Base-by-base conservation (phyloP, 2,113 vertebrate species). In the Callipepla squamata region DNA sequence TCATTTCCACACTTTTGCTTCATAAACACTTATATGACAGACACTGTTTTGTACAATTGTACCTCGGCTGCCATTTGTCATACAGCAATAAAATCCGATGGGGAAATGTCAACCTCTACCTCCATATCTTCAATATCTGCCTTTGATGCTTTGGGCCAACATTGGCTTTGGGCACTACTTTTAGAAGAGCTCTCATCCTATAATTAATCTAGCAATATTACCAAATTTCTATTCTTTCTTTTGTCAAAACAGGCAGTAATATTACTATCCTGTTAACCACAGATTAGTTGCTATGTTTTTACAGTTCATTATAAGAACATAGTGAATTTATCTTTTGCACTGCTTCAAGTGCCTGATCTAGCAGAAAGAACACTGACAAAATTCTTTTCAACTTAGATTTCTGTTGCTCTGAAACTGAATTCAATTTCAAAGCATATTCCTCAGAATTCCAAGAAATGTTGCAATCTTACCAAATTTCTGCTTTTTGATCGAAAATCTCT, bases 151-250 rank as follows among this genome's bases (percentile, higher is more conserved):
- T 13, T 53, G 51, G 26, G 26, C 51, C 14, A 28, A 28, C 28
- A 55, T 32, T 40, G 9, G 38, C 38, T 40, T 40, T 40, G 38
- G 53, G 53, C 30, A 55, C 30, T 55, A 55, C 53, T 55, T 32
- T 55, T 32, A 28, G 53, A 19, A 30, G 28, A 55, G 28, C 9
- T 28, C 51, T 53, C 26, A 53, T 57, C 10, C 58, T 57, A 34
- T 38, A 80, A 84, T 91, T 94, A 96, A 96, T 80, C 84, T 67
- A 61, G 32, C 42, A 68, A 34, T 69, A 63, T n/a, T 9, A 5
- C 23, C 0, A 0, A 4, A 85, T 73, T 70, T 89, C 65, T 82
- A 66, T 44, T 70, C 32, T 61, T 82, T 75, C 6, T 68, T 82
- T 83, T 87, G 66, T 62, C 34, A 62, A 66, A 84, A 36, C 6